A percentile compares a stretch with the other conserved stretches of the same genome.
phyloP scores from a whole-genome alignment of 1,140 invertebrate genomes.

The Achatina immaculata region DNA sequence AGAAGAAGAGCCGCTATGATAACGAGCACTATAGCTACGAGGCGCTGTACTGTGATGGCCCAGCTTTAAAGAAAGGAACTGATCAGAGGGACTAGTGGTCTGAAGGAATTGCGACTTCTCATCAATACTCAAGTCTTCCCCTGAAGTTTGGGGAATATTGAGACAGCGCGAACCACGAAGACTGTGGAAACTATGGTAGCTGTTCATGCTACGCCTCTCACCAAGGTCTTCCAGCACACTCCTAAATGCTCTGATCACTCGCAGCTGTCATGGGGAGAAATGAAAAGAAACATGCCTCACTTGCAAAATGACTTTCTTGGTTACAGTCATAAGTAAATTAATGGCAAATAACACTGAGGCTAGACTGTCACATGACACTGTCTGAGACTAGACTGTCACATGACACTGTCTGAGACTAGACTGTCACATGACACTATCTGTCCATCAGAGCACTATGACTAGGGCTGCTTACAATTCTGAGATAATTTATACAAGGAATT shows the following conservation, averaged over 20 bases:
- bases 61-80: neutral
- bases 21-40: slow-evolving; percentile 18
- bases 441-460: no score
- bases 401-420: no score
- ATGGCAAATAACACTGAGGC: no score
- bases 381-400: no score
- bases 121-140: neutral
- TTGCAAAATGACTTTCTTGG: no score
- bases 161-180: slow-evolving; percentile 88
- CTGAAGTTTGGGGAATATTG: slow-evolving; percentile 75
- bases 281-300: slow-evolving; percentile 6
- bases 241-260: slow-evolving; percentile 99
- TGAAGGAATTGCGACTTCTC: slow-evolving; percentile 44
- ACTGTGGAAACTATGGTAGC: slow-evolving; percentile 95
- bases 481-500: no score
- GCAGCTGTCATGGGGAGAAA: slow-evolving; percentile 82
- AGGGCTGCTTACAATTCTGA: no score
- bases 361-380: no score
- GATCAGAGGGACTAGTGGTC: slow-evolving; percentile 42
- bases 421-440: no score
- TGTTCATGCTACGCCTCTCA: slow-evolving; percentile 95
- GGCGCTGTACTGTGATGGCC: neutral
- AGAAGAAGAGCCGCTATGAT: slow-evolving; percentile 41
- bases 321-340: no score
- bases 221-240: slow-evolving; percentile 99